phyloP scores from a whole-genome alignment of 1,140 invertebrate species.

The Meteorus sp. region DNA sequence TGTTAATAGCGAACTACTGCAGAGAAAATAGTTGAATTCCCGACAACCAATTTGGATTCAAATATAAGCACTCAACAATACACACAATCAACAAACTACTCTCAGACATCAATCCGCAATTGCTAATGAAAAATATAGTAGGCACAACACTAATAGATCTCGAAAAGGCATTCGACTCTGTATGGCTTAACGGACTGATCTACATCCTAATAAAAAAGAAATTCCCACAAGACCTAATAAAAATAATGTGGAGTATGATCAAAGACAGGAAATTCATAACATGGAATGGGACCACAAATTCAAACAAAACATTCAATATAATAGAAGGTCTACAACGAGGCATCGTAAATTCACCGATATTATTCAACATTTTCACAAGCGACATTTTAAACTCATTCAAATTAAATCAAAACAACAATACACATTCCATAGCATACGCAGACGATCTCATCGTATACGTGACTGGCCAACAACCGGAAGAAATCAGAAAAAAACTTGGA shows the following conservation, averaged over 20 bases:
- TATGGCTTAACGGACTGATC: not conserved
- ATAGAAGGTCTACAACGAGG: slow-evolving; percentile 22
- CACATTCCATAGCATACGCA: slow-evolving; percentile 18
- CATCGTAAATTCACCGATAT: slow-evolving; percentile 17
- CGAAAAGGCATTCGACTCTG: slow-evolving; percentile 7
- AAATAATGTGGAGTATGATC: slow-evolving; percentile 20
- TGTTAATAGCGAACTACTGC: not conserved
- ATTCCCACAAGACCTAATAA: not conserved
- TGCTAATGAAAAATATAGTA: not conserved
- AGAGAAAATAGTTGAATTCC: not conserved
- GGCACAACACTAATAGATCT: slow-evolving; percentile 3
- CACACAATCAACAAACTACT: slow-evolving; percentile 6
- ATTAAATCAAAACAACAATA: slow-evolving; percentile 1
- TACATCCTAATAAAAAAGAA: not conserved
- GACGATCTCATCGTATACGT: slow-evolving; percentile 20
- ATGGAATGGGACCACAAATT: not conserved
- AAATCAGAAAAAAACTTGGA: not conserved
- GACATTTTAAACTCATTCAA: slow-evolving; percentile 11
- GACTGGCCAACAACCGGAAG: not conserved
- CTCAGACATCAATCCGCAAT: not conserved
- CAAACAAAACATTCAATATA: slow-evolving; percentile 1
- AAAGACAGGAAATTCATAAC: slow-evolving; percentile 3
- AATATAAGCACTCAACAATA: not conserved
- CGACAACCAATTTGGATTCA: not conserved
- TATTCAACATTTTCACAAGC: slow-evolving; percentile 24